phyloP scores from a whole-genome alignment of 1,140 invertebrate species.

The Akabosia matsudoensis region DNA sequence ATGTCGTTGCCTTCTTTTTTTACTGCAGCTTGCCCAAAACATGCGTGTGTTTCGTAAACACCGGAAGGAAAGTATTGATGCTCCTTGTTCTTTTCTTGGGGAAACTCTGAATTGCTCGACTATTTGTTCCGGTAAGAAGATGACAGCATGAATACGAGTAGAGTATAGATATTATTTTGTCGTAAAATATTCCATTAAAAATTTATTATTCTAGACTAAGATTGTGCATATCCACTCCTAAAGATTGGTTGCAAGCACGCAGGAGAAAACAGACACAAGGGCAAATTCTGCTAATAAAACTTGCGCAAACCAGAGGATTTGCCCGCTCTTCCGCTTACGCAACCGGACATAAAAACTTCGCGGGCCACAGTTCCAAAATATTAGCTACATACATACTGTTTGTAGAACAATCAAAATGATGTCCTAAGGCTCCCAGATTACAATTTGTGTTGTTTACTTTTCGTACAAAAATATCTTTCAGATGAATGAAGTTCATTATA shows the following conservation, averaged over 20 bases:
- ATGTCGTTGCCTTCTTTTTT: background rate
- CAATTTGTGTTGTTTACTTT: too few species aligned
- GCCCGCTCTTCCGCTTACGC: too few species aligned
- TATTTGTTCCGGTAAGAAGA: background rate
- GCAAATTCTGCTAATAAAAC: too few species aligned
- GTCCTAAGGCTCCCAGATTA: too few species aligned
- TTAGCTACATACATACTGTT: too few species aligned
- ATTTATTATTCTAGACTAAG: conserved; percentile 8
- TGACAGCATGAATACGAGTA: background rate
- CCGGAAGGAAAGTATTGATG: background rate
- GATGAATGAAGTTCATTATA: too few species aligned
- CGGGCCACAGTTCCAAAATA: too few species aligned
- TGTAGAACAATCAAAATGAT: too few species aligned
- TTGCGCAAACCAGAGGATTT: too few species aligned
- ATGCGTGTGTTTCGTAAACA: background rate
- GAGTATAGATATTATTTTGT: background rate
- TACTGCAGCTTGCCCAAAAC: background rate
- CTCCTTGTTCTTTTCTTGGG: background rate
- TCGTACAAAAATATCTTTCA: too few species aligned
- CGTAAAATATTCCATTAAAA: conserved; percentile 14
- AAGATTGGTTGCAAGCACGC: background rate
- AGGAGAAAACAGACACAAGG: background rate
- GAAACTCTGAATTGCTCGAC: background rate
- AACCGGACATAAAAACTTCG: too few species aligned
- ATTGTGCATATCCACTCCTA: background rate